Conservation (phyloP, 2,888 invertebrate species). For the Leucophora obtusa region DNA sequence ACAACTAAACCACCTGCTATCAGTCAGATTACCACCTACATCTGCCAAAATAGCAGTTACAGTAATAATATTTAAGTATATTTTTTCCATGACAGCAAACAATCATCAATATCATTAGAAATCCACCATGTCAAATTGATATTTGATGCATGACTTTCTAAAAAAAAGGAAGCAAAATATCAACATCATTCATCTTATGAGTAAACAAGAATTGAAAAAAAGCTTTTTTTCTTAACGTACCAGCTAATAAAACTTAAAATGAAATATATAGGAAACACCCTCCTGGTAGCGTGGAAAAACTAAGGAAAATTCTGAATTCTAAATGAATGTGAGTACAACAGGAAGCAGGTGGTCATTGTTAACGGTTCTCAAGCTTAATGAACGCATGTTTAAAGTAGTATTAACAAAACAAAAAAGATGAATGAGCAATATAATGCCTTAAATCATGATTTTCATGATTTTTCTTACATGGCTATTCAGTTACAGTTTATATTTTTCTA, state of each 20-base stretch:
- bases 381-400: slow-evolving; percentile 6
- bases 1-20: slow-evolving; percentile 43
- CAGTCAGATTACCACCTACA: slow-evolving; percentile 18
- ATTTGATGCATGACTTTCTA: slow-evolving; percentile 75
- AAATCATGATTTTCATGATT: slow-evolving; percentile 36
- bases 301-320: too few relatives aligned
- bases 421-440: slow-evolving; percentile 29
- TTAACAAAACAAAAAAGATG: slow-evolving; percentile 17
- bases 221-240: background rate
- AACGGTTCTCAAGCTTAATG: slow-evolving; percentile 49
- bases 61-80: slow-evolving; percentile 27
- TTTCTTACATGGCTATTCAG: slow-evolving; percentile 2
- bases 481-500: slow-evolving; percentile 19
- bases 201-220: slow-evolving; percentile 16
- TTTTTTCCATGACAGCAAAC: slow-evolving; percentile 51
- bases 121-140: slow-evolving; percentile 73
- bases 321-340: background rate
- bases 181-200: slow-evolving; percentile 75
- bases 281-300: background rate
- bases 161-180: slow-evolving; percentile 71
- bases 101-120: slow-evolving; percentile 60
- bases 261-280: slow-evolving; percentile 14
- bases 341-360: slow-evolving; percentile 63
- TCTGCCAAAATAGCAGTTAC: slow-evolving; percentile 8
- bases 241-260: slow-evolving; percentile 37